A percentile compares a stretch with the other conserved stretches of the same genome.
These are phyloP conservation scores for Abscondita cerata DNA, from an alignment of 2,888 invertebrate species.

Conservation along the genomic window DNA sequence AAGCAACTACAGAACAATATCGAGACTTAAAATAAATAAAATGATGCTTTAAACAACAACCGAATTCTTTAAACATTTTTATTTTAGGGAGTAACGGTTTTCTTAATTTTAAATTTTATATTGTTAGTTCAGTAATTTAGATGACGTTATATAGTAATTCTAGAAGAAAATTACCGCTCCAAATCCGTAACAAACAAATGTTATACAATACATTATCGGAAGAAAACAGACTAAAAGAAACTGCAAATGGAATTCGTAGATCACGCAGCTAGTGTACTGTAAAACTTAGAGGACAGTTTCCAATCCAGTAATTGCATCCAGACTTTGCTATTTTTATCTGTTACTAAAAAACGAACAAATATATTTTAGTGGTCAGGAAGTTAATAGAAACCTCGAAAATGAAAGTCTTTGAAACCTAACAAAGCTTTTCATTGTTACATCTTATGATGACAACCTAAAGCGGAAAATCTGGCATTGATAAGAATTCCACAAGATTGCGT, in stretches of 20 bases:
- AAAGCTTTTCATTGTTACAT: conserved; percentile 33
- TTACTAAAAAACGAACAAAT: conserved; percentile 30
- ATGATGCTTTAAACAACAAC: too few relatives aligned
- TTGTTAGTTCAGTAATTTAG: too few relatives aligned
- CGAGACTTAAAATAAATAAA: too few relatives aligned
- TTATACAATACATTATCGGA: conserved; percentile 44
- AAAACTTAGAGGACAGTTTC: conserved; percentile 48
- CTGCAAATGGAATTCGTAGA: conserved; percentile 45
- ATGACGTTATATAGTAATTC: too few relatives aligned
- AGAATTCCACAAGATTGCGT: conserved; percentile 23
- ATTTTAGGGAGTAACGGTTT: too few relatives aligned
- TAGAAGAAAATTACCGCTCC: conserved; percentile 27
- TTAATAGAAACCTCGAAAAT: conserved; percentile 21
- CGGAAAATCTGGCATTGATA: conserved; percentile 30
- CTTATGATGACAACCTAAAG: conserved; percentile 29
- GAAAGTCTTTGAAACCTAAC: conserved; percentile 20
- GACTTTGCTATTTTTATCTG: conserved; percentile 32
- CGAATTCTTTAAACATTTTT: too few relatives aligned
- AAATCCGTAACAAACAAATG: conserved; percentile 34
- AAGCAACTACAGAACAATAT: background rate
- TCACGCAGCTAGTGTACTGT: conserved; percentile 49
- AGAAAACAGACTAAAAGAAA: conserved; percentile 41
- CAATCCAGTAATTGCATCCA: conserved; percentile 45
- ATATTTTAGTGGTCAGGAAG: conserved; percentile 20
- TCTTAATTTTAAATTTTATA: too few relatives aligned